Evolutionary conservation across 2,113 vertebrate genomes (phyloP).

Genomic region (Empidonax traillii): DNA sequence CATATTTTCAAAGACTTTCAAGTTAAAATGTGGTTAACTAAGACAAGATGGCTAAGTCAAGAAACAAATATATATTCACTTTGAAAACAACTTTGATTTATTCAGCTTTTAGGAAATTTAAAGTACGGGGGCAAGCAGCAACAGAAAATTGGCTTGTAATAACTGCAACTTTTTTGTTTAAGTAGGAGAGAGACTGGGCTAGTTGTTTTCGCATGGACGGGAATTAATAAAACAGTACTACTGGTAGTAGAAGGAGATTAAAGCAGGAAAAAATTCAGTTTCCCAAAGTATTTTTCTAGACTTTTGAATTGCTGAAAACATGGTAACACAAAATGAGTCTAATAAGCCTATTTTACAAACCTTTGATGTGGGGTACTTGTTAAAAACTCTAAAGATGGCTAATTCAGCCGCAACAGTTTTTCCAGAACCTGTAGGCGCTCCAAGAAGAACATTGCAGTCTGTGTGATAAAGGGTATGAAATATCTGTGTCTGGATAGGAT

Average conservation of each 20-base stretch:
- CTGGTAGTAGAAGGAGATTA: not conserved
- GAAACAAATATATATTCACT: not conserved
- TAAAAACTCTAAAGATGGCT: slow-evolving; percentile 97
- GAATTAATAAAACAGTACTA: not conserved
- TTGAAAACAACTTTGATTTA: not conserved
- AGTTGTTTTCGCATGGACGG: not conserved
- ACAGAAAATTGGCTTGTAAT: not conserved
- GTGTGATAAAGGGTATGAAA: slow-evolving; percentile 97
- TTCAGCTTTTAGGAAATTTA: not conserved
- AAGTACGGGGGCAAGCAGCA: not conserved
- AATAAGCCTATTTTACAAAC: slow-evolving; percentile 69
- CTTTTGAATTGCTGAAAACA: not conserved
- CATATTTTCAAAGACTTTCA: not conserved
- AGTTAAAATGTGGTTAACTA: not conserved
- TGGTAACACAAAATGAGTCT: not conserved
- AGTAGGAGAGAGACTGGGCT: not conserved
- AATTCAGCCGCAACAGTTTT: slow-evolving; percentile 97
- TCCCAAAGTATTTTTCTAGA: not conserved
- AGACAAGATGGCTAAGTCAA: not conserved
- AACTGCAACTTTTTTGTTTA: not conserved
- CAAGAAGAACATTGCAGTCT: slow-evolving; percentile 94
- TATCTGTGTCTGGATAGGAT: slow-evolving; percentile 98
- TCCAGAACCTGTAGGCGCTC: slow-evolving; percentile 96
- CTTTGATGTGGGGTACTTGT: slow-evolving; percentile 90
- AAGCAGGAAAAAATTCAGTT: not conserved